phyloP scores from a whole-genome alignment of 2,113 vertebrate species.

The Anser brachyrhynchus region DNA sequence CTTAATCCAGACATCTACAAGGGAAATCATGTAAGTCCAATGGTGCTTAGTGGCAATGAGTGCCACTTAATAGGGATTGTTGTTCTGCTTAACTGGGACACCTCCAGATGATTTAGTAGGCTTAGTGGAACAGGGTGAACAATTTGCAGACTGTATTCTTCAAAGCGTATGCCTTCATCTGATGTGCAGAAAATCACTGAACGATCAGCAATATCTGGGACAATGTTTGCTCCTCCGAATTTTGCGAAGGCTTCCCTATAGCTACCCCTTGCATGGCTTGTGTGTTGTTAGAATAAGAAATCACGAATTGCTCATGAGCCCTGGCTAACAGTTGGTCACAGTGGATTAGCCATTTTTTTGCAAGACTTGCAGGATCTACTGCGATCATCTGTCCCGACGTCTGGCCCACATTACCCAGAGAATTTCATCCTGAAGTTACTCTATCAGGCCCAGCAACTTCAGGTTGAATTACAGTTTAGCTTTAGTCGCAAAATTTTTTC shows the following conservation, averaged over 20 bases:
- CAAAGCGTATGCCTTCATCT: neutral
- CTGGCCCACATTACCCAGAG: neutral
- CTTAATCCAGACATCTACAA: constrained; percentile 72
- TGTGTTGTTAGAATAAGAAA: accelerated
- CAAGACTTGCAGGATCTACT: neutral
- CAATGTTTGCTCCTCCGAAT: neutral
- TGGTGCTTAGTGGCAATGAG: constrained; percentile 50
- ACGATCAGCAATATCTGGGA: neutral
- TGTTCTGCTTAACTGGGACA: constrained; percentile 64
- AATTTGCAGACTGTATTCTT: constrained; percentile 29
- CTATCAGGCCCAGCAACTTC: neutral
- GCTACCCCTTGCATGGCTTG: neutral
- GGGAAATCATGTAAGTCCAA: constrained; percentile 60
- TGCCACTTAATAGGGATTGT: constrained; percentile 65
- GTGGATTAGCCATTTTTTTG: neutral
- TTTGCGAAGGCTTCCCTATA: neutral
- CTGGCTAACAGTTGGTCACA: neutral
- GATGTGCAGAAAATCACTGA: neutral
- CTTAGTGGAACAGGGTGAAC: constrained; percentile 7
- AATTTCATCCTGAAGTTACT: neutral
- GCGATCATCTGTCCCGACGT: neutral
- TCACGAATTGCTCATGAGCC: neutral
- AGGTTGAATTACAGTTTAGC: neutral
- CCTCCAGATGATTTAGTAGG: constrained; percentile 53
- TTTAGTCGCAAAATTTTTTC: neutral